phyloP scores from a whole-genome alignment of 2,113 vertebrate species.

The Canis aureus region DNA sequence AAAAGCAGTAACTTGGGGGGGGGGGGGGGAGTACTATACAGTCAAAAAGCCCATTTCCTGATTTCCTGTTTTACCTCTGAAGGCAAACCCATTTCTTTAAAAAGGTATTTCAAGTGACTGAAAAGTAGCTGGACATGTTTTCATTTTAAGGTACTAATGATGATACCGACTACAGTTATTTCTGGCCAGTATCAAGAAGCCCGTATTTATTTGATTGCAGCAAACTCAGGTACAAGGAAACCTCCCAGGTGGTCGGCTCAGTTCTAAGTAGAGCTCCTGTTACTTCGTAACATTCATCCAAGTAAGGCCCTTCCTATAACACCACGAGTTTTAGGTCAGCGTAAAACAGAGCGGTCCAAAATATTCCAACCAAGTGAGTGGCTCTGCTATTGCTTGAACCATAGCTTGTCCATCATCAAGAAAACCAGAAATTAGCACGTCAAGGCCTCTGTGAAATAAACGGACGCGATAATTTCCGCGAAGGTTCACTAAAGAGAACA shows the following conservation, averaged over 20 bases:
- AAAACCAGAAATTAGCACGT: constrained; percentile 29
- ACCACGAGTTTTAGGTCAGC: neutral
- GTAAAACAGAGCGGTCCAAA: neutral
- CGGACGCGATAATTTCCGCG: constrained; percentile 48
- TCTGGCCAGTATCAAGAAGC: neutral
- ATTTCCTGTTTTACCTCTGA: constrained; percentile 42
- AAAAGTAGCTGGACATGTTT: neutral
- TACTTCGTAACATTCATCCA: neutral
- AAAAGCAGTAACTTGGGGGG: neutral
- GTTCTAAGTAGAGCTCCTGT: neutral
- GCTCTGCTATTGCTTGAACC: neutral
- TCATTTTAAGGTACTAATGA: neutral
- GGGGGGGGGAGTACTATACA: neutral
- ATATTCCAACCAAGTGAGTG: neutral
- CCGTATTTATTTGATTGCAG: constrained; percentile 44
- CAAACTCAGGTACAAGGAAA: neutral
- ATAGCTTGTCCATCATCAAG: neutral
- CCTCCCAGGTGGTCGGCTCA: constrained; percentile 14
- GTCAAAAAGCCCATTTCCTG: constrained; percentile 5
- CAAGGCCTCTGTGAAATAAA: constrained; percentile 68
- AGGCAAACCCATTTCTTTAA: constrained; percentile 33
- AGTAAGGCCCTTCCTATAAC: neutral
- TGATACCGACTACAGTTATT: neutral
- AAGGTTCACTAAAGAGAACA: neutral
- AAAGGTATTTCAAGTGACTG: neutral